Conservation (phyloP, 1,140 invertebrate species). For the Bombus soroeensis region DNA sequence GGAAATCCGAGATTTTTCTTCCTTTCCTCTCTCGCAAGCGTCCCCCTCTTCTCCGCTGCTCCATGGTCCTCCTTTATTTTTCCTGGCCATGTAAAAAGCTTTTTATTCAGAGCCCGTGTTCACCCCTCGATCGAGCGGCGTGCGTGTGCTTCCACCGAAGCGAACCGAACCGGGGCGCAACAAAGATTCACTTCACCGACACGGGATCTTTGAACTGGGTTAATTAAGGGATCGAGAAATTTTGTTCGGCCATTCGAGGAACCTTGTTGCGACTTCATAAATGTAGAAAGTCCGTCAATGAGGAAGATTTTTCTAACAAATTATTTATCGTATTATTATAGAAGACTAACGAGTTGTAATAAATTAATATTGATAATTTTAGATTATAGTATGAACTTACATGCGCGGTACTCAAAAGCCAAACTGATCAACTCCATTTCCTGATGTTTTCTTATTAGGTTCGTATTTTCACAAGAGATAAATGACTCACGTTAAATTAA, state of each 20-base stretch:
- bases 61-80: constrained; percentile 46
- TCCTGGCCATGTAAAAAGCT: constrained; percentile 50
- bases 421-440: background rate
- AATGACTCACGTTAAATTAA: background rate
- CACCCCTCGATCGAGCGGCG: constrained; percentile 27
- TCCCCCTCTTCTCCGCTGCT: background rate
- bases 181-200: constrained; percentile 32
- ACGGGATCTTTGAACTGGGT: constrained; percentile 18
- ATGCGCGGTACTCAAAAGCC: no score
- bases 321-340: background rate
- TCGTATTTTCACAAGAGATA: background rate
- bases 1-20: constrained; percentile 75
- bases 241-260: background rate
- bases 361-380: background rate
- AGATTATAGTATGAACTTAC: background rate
- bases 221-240: constrained; percentile 28
- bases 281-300: background rate
- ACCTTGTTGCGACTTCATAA: background rate
- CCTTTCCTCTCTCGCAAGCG: constrained; percentile 52
- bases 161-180: background rate
- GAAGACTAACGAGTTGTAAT: background rate
- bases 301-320: background rate
- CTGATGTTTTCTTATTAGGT: background rate
- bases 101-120: constrained; percentile 35
- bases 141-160: background rate